These are phyloP conservation scores for Naso thynnoides DNA, from an alignment of 2,797 vertebrate genomes.

Conservation along the genomic window DNA sequence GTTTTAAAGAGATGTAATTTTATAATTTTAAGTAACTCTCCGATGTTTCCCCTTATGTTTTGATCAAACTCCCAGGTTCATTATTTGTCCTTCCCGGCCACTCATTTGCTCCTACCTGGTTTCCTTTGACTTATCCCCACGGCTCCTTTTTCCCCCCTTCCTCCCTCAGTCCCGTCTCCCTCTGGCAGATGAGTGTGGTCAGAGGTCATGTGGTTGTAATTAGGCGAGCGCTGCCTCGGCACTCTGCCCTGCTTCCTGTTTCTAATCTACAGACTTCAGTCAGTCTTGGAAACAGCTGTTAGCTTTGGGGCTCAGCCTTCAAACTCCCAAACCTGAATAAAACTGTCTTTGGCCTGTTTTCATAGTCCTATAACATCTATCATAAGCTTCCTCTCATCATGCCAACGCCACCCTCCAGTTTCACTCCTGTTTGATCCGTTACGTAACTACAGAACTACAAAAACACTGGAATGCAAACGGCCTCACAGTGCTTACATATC, in stretches of 20 bases:
- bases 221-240: slow-evolving; percentile 57
- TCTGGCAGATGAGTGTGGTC: slow-evolving; percentile 61
- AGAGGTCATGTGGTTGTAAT: slow-evolving; percentile 74
- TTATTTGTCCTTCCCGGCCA: not conserved
- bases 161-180: slow-evolving; percentile 15
- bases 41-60: not conserved
- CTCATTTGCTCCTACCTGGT: not conserved
- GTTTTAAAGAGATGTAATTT: slow-evolving; percentile 19
- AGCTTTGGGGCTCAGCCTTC: slow-evolving; percentile 43
- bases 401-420: slow-evolving; percentile 8
- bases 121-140: not conserved
- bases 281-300: slow-evolving; percentile 57
- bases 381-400: slow-evolving; percentile 4
- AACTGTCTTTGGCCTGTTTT: slow-evolving; percentile 52
- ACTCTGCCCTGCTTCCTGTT: slow-evolving; percentile 63
- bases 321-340: slow-evolving; percentile 44
- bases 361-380: slow-evolving; percentile 49
- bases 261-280: slow-evolving; percentile 61
- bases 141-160: not conserved
- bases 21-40: slow-evolving; percentile 8
- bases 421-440: slow-evolving; percentile 31
- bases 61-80: not conserved
- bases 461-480: slow-evolving; percentile 9
- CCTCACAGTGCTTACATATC: not conserved
- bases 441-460: slow-evolving; percentile 25